These are phyloP conservation scores for Aquatica leii DNA, from an alignment of 2,888 invertebrate species.

Conservation along the genomic window DNA sequence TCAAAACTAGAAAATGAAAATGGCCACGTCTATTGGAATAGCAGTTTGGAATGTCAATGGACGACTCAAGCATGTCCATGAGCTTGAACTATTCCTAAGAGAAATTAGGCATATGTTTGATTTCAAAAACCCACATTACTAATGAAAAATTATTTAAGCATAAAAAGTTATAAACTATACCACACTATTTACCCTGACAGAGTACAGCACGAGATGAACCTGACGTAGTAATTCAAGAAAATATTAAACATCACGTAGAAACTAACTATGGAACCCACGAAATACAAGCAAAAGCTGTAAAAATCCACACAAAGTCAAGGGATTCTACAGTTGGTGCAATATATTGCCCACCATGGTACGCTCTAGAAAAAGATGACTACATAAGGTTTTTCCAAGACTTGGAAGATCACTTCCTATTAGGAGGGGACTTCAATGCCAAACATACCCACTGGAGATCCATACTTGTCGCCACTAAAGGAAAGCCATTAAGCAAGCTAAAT, in stretches of 20 bases:
- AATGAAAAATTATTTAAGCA: conserved; percentile 15
- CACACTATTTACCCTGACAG: conserved; percentile 22
- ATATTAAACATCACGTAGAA: conserved; percentile 22
- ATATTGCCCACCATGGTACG: conserved; percentile 23
- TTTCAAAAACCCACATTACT: conserved; percentile 26
- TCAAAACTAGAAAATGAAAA: no score
- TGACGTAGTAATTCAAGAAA: conserved; percentile 21
- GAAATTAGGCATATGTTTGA: conserved; percentile 19
- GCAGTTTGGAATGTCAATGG: no score
- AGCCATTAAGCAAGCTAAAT: conserved; percentile 18
- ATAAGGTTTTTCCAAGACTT: conserved; percentile 28
- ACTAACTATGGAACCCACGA: conserved; percentile 10
- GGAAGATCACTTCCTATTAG: conserved; percentile 32
- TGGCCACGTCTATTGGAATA: no score
- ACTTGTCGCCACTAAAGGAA: conserved; percentile 22
- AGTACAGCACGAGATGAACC: conserved; percentile 27
- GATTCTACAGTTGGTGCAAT: conserved; percentile 31
- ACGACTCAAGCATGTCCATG: no score
- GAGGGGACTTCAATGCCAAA: conserved; percentile 38
- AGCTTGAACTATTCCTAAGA: no score
- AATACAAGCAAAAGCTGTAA: conserved; percentile 16
- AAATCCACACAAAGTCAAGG: conserved; percentile 15
- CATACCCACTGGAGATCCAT: conserved; percentile 12
- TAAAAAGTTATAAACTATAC: conserved; percentile 24
- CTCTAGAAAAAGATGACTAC: conserved; percentile 17